phyloP scores from a whole-genome alignment of 2,797 vertebrate genomes.

The Lutjanus argentimaculatus region DNA sequence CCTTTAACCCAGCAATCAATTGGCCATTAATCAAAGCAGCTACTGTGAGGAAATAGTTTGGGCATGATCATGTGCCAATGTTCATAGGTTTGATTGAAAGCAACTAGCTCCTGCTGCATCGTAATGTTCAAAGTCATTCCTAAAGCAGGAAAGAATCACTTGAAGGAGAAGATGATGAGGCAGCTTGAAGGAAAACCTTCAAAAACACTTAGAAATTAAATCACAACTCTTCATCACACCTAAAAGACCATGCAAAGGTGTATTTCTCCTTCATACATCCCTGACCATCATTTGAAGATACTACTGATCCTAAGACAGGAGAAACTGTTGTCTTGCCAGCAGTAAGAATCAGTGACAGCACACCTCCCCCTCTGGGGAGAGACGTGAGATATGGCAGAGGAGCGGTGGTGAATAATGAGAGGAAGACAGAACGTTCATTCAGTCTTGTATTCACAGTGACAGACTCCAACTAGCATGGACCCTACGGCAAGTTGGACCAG shows the following conservation, averaged over 20 bases:
- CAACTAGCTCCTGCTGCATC: not conserved
- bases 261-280: slow-evolving; percentile 32
- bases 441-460: slow-evolving; percentile 48
- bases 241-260: not conserved
- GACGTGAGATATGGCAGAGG: slow-evolving; percentile 53
- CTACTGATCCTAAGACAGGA: slow-evolving; percentile 41
- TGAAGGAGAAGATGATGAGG: slow-evolving; percentile 8
- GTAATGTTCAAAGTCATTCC: not conserved
- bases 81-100: slow-evolving; percentile 17
- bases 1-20: not conserved
- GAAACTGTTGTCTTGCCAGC: slow-evolving; percentile 57
- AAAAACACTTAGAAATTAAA: not conserved
- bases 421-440: slow-evolving; percentile 51
- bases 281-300: slow-evolving; percentile 47
- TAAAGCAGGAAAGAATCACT: not conserved
- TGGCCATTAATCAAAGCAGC: not conserved
- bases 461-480: slow-evolving; percentile 45
- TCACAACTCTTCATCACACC: slow-evolving; percentile 8
- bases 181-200: not conserved
- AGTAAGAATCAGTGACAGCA: slow-evolving; percentile 56
- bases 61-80: not conserved
- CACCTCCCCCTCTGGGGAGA: slow-evolving; percentile 53
- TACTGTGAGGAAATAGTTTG: not conserved
- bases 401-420: slow-evolving; percentile 71
- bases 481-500: slow-evolving; percentile 54